A percentile compares a stretch with the other conserved stretches of the same genome.
phyloP scores from a whole-genome alignment of 2,888 invertebrate species.

The Drosophila tripunctata region DNA sequence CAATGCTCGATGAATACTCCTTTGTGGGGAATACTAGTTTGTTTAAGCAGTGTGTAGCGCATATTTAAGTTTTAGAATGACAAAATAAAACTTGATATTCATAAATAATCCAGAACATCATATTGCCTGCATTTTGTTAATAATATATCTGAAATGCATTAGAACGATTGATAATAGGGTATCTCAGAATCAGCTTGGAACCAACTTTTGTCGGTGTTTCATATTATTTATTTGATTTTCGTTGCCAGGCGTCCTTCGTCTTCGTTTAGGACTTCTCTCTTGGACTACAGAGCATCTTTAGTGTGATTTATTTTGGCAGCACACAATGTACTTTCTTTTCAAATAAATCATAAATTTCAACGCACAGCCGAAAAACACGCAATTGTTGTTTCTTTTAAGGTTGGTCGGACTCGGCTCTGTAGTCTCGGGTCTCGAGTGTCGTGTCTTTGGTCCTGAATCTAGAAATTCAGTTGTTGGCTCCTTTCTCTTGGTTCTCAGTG shows the following conservation, averaged over 20 bases:
- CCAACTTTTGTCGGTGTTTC: slow-evolving; percentile 8
- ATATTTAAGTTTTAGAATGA: no score
- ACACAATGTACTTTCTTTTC: slow-evolving; percentile 76
- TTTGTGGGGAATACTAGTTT: slow-evolving; percentile 10
- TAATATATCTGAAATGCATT: background rate
- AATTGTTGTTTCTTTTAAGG: slow-evolving; percentile 35
- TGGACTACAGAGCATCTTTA: slow-evolving; percentile 53
- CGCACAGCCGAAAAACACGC: slow-evolving; percentile 58
- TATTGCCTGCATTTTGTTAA: background rate
- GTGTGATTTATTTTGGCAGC: slow-evolving; percentile 78
- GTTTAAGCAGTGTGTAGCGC: background rate
- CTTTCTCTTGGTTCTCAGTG: background rate
- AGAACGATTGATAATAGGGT: slow-evolving; percentile 1
- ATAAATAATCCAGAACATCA: no score
- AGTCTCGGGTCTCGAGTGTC: background rate
- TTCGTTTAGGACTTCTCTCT: slow-evolving; percentile 8
- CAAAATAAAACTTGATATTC: no score
- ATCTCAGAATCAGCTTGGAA: background rate
- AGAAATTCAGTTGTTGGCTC: background rate
- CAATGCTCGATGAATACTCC: background rate
- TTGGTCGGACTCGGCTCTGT: background rate
- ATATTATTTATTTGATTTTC: slow-evolving; percentile 67
- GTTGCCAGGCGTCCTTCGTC: slow-evolving; percentile 35
- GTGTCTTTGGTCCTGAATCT: background rate
- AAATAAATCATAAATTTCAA: slow-evolving; percentile 81